These are phyloP conservation scores for Ceuthmochares aereus DNA, from an alignment of 2,113 vertebrate species.

Conservation along the genomic window DNA sequence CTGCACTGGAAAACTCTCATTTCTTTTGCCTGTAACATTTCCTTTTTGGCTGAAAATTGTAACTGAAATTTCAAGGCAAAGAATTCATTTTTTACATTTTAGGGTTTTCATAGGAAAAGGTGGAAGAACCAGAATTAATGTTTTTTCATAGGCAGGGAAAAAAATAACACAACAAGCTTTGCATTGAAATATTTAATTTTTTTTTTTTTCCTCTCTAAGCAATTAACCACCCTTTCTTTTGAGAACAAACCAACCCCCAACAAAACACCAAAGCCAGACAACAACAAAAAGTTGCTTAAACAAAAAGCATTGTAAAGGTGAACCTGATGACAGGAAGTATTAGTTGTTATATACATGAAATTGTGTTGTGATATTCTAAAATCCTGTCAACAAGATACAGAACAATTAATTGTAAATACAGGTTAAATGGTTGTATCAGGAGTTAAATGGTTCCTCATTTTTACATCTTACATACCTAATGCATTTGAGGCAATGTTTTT, in stretches of 20 bases:
- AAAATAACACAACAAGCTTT: fast-evolving
- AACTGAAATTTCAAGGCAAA: not conserved
- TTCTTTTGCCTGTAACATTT: not conserved
- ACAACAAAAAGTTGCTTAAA: not conserved
- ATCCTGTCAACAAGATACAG: not conserved
- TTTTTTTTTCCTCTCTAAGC: not conserved
- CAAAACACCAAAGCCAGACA: not conserved
- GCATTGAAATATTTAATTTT: not conserved
- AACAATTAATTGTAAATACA: not conserved
- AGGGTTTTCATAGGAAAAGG: not conserved
- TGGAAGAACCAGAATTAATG: not conserved
- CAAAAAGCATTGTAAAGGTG: not conserved
- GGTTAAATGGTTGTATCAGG: not conserved
- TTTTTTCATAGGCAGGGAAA: not conserved
- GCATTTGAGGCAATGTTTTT: not conserved
- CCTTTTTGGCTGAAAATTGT: not conserved
- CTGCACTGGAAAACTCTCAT: not conserved
- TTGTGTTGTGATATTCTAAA: not conserved
- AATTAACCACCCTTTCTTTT: not conserved
- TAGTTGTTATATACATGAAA: not conserved
- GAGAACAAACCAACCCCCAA: not conserved
- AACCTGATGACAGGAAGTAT: not conserved
- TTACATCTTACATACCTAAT: not conserved
- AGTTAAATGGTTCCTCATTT: not conserved
- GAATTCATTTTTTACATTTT: not conserved